Base-by-base conservation (phyloP, 2,797 vertebrate species). In the Cephalopachus bancanus region DNA sequence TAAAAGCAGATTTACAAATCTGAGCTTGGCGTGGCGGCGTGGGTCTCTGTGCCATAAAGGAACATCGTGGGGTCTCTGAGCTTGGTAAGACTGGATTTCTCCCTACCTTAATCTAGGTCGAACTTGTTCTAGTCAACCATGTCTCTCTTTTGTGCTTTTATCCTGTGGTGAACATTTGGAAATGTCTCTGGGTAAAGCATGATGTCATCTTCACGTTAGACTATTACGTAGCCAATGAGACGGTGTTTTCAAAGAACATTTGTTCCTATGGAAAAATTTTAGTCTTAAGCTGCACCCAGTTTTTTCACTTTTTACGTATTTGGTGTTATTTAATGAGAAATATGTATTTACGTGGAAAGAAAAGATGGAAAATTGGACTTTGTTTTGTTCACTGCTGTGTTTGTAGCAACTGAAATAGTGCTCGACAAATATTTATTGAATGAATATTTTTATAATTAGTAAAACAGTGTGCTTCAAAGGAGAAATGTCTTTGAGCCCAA, bases 1-100 rank as follows among this genome's bases (percentile, higher is more conserved):
- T 98, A 98, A 97, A 95, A 64, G 89, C 88, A 79, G 89, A 83
- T 76, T 71, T 49, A 67, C 30, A 78, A 51, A 71, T 93, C 49
- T 26, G 81, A 49, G 80, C 87, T 87, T n/a, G 57, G 17, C 0
- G 37, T 12, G 91, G 1, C 1, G 59, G 69, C 7, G 65, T 53
- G n/a, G 86, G 28, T 12, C 49, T 24, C 83, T 0, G 0, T 20
- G 3, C 83, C 0, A 0, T 20, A 2, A 49, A 83, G 78, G 74
- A 71, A 55, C n/a, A 7, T 1, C 4, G 6, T n/a, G 62, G 44
- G n/a, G n/a, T 33, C 93, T 93, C 84, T 10, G 33, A 72, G 78
- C 80, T 80, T 3, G 96, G 95, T 98, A 96, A 97, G 97, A 16
- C 2, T 5, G 14, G 28, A 1, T 74, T 79, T 69, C 55, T 30